These are phyloP conservation scores for Ernsta delagoae DNA, from an alignment of 2,888 invertebrate genomes.

Conservation along the genomic window DNA sequence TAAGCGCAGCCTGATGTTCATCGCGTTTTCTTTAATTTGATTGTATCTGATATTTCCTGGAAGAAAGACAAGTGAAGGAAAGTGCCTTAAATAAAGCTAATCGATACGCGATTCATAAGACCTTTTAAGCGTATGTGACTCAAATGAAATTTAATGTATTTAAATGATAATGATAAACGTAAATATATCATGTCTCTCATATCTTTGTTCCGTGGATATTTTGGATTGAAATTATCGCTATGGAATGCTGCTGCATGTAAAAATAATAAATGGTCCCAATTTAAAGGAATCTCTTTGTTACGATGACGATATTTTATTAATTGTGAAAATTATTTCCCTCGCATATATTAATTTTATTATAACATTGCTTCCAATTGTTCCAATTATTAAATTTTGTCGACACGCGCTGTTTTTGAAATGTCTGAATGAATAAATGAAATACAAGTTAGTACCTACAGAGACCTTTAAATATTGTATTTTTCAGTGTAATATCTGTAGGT, in stretches of 20 bases:
- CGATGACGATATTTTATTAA: not conserved
- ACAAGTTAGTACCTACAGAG: too few relatives aligned
- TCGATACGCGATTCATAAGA: too few relatives aligned
- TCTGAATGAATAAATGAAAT: not conserved
- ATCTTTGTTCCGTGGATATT: too few relatives aligned
- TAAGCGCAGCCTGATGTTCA: conserved; percentile 18
- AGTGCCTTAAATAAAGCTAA: not conserved
- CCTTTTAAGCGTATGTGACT: too few relatives aligned
- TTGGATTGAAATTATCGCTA: not conserved
- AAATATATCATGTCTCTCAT: too few relatives aligned
- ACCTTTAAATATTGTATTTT: too few relatives aligned
- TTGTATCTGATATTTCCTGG: conserved; percentile 17
- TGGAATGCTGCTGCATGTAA: not conserved
- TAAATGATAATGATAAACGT: too few relatives aligned
- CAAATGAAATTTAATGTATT: too few relatives aligned
- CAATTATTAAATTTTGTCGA: not conserved
- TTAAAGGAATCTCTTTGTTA: not conserved
- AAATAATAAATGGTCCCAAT: not conserved
- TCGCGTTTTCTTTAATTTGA: conserved; percentile 32
- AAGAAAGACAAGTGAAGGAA: not conserved
- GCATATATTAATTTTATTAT: not conserved
- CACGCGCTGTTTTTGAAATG: not conserved
- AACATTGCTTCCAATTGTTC: not conserved
- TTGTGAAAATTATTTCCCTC: not conserved
- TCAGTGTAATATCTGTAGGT: too few relatives aligned